A percentile compares a stretch with the other conserved stretches of the same genome.
phyloP scores from a whole-genome alignment of 2,113 vertebrate genomes.

The Nycticorax nycticorax region DNA sequence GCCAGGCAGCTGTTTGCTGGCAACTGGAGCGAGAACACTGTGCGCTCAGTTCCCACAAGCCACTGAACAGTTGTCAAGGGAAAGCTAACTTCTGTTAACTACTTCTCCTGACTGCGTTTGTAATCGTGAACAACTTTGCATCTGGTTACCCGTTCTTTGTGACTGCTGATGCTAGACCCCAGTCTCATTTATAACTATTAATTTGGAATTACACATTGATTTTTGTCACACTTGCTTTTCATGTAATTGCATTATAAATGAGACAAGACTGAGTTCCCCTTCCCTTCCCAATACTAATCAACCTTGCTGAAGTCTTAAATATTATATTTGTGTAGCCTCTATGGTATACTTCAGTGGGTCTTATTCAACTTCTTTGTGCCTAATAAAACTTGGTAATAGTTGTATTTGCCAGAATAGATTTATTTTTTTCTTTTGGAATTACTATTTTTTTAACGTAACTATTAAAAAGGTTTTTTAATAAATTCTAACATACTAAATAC shows the following conservation, averaged over 20 bases:
- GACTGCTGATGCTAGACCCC: neutral
- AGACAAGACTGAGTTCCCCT: neutral
- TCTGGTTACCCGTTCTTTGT: neutral
- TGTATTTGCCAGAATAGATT: neutral
- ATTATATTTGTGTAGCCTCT: neutral
- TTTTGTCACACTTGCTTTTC: neutral
- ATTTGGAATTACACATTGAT: neutral
- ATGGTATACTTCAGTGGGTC: neutral
- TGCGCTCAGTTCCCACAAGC: neutral
- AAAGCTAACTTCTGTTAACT: neutral
- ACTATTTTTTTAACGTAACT: neutral
- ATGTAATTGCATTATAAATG: neutral
- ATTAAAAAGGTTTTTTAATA: neutral
- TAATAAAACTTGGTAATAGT: neutral
- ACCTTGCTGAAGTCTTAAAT: neutral
- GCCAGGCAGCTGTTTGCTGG: slow-evolving; percentile 3
- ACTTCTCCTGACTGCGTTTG: neutral
- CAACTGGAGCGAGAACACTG: slow-evolving; percentile 1
- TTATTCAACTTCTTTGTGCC: neutral
- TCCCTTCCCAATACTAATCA: neutral
- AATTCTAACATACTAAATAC: neutral
- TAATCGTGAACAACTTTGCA: neutral
- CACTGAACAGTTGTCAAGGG: neutral
- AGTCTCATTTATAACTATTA: neutral
- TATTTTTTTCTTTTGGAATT: neutral